phyloP scores from a whole-genome alignment of 2,797 vertebrate species.

The Tragopan temminckii region DNA sequence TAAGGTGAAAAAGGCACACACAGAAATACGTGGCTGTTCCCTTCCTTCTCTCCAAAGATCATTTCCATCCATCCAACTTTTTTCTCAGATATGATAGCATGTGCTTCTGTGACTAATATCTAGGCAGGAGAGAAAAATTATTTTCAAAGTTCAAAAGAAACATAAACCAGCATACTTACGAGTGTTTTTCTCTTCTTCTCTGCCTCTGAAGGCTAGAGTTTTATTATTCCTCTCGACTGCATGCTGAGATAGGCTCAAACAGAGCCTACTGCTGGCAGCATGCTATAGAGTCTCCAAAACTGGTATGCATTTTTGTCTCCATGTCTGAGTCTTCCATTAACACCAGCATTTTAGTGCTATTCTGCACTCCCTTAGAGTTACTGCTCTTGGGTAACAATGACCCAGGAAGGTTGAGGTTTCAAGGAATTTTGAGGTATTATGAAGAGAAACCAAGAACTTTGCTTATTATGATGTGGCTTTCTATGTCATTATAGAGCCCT shows the following conservation, averaged over 20 bases:
- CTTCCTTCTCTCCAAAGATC: neutral
- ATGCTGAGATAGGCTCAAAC: slow-evolving; percentile 62
- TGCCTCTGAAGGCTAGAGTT: slow-evolving; percentile 64
- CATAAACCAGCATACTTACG: slow-evolving; percentile 65
- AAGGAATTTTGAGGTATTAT: neutral
- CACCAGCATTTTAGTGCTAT: neutral
- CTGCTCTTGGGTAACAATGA: neutral
- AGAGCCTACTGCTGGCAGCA: slow-evolving; percentile 40
- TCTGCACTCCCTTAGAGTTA: neutral
- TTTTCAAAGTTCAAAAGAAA: slow-evolving; percentile 54
- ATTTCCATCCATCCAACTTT: neutral
- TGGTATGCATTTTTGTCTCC: slow-evolving; percentile 8
- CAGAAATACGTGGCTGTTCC: neutral
- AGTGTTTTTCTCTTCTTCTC: slow-evolving; percentile 64
- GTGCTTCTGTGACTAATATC: slow-evolving; percentile 55
- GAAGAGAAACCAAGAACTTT: neutral
- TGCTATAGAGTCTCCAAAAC: neutral
- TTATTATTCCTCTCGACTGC: slow-evolving; percentile 59
- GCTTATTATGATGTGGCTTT: neutral
- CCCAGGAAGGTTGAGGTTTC: neutral
- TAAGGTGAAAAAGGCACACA: neutral
- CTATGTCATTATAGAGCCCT: neutral
- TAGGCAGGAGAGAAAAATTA: slow-evolving; percentile 42
- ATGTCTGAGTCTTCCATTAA: slow-evolving; percentile 42
- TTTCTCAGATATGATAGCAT: slow-evolving; percentile 27